Percentiles rank a stretch among this genome's conserved stretches.
phyloP scores from a whole-genome alignment of 2,113 vertebrate genomes.

The Myotis brandtii region DNA sequence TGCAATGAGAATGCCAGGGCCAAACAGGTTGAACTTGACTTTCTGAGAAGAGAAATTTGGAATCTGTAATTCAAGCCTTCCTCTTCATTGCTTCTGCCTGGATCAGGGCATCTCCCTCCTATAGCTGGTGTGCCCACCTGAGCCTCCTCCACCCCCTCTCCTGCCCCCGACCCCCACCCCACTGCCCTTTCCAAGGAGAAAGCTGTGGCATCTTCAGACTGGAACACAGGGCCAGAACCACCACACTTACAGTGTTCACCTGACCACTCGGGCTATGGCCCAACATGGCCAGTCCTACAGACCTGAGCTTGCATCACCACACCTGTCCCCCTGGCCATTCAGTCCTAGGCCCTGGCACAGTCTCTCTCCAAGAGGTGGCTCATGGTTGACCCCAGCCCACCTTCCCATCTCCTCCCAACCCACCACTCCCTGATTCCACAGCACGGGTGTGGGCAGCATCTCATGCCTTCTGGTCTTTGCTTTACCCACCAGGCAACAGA shows the following conservation, averaged over 20 bases:
- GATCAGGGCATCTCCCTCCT: too few relatives aligned
- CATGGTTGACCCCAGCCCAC: not conserved
- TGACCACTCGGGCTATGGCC: not conserved
- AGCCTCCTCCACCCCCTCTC: too few relatives aligned
- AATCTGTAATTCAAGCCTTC: not conserved
- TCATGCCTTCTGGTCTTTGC: not conserved
- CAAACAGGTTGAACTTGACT: not conserved
- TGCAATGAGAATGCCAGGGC: constrained; percentile 66
- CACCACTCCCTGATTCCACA: not conserved
- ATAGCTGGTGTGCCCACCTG: not conserved
- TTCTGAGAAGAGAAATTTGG: not conserved
- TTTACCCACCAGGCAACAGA: not conserved
- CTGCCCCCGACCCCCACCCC: not conserved
- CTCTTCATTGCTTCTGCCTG: too few relatives aligned
- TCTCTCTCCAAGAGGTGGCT: not conserved
- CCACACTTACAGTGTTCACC: not conserved
- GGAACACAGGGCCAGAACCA: not conserved
- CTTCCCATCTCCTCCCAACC: not conserved
- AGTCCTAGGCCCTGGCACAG: not conserved
- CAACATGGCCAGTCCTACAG: not conserved
- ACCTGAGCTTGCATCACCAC: not conserved
- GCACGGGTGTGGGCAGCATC: not conserved
- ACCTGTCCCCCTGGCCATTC: not conserved
- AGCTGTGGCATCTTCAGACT: not conserved
- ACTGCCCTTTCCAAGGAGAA: not conserved